Percentiles rank a stretch among this genome's conserved stretches.
Conservation (phyloP, 2,113 vertebrate genomes). For the Carassius carassius region DNA sequence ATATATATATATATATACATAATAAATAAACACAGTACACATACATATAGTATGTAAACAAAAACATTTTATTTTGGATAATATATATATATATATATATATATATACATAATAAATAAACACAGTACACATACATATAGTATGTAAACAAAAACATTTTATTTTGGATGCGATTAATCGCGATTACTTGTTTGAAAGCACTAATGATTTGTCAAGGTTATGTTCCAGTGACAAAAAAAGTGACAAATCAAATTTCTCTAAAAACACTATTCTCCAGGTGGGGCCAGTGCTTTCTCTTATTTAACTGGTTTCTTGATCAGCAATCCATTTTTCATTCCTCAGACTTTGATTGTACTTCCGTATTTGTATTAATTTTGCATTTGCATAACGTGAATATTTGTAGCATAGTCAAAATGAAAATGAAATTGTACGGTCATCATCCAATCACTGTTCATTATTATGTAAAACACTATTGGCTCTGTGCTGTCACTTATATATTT, state of each 20-base stretch:
- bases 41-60: too few species aligned
- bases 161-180: too few species aligned
- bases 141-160: too few species aligned
- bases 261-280: not conserved
- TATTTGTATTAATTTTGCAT: not conserved
- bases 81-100: too few species aligned
- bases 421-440: not conserved
- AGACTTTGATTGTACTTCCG: not conserved
- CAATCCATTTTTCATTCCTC: not conserved
- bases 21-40: too few species aligned
- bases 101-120: too few species aligned
- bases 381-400: not conserved
- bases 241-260: not conserved
- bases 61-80: too few species aligned
- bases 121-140: too few species aligned
- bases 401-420: not conserved
- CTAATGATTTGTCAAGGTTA: not conserved
- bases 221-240: not conserved
- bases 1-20: too few species aligned
- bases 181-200: too few species aligned
- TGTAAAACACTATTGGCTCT: constrained; percentile 58
- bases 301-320: not conserved
- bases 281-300: not conserved
- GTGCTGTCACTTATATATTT: constrained; percentile 40
- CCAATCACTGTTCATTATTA: constrained; percentile 35